Percentiles rank a stretch among this genome's conserved stretches.
Conservation (phyloP, 2,888 invertebrate genomes). For the Hypolimnas misippus region DNA sequence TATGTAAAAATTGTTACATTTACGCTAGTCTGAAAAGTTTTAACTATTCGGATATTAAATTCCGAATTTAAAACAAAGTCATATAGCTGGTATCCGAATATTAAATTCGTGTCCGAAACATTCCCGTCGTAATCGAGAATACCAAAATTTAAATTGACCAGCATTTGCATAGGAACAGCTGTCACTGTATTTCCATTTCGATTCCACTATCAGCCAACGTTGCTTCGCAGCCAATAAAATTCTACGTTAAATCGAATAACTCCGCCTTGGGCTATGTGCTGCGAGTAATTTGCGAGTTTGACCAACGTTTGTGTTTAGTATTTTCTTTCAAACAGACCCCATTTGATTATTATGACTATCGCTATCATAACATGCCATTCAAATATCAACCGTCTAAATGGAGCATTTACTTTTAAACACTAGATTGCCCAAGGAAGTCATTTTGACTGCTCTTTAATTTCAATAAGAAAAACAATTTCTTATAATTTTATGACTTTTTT, state of each 20-base stretch:
- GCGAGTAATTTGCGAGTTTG: not conserved
- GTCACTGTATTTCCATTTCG: conserved; percentile 56
- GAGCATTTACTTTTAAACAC: too few relatives aligned
- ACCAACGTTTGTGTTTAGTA: conserved; percentile 2
- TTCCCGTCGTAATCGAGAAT: conserved; percentile 47
- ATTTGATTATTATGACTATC: too few relatives aligned
- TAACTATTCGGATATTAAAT: not conserved
- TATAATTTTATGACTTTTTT: too few relatives aligned
- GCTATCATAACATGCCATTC: too few relatives aligned
- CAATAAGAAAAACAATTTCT: too few relatives aligned
- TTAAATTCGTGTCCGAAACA: conserved; percentile 30
- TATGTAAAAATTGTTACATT: too few relatives aligned
- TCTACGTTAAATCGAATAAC: conserved; percentile 22
- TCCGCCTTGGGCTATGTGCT: conserved; percentile 14
- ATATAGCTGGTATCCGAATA: conserved; percentile 14
- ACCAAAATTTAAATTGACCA: conserved; percentile 59
- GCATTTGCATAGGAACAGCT: conserved; percentile 64
- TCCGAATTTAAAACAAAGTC: conserved; percentile 2
- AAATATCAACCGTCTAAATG: too few relatives aligned
- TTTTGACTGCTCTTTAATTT: too few relatives aligned
- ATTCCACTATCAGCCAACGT: conserved; percentile 52
- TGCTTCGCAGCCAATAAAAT: conserved; percentile 51
- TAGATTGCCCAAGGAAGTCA: too few relatives aligned
- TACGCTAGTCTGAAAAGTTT: too few relatives aligned
- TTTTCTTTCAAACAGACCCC: not conserved